Percentiles rank a stretch among this genome's conserved stretches.
Conservation (phyloP, 2,113 vertebrate species). For the Hydropotes inermis region DNA sequence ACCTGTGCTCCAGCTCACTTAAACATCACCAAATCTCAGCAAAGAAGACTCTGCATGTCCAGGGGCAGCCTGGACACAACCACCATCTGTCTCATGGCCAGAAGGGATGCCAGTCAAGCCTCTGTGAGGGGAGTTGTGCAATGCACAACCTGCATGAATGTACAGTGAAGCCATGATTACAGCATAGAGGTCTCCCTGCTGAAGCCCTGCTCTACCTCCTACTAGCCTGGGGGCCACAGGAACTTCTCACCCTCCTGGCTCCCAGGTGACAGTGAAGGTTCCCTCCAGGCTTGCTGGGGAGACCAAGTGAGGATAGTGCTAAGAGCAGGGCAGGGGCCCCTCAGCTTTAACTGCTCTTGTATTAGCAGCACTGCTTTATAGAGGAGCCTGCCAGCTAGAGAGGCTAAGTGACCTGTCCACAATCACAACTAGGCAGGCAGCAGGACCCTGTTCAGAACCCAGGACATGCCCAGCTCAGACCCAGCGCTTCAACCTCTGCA, state of each 20-base stretch:
- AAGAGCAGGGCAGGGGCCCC: neutral
- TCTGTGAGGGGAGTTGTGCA: neutral
- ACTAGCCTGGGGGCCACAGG: neutral
- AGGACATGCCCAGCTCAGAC: neutral
- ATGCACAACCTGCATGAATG: neutral
- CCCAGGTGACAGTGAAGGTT: fast-evolving
- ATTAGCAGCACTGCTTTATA: fast-evolving
- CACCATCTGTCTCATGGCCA: neutral
- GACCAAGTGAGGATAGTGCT: fast-evolving
- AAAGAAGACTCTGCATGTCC: no score
- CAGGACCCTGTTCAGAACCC: neutral
- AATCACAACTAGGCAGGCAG: neutral
- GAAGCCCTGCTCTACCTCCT: neutral
- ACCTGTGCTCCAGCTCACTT: neutral
- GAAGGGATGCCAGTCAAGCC: neutral
- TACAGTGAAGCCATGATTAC: fast-evolving
- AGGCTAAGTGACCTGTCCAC: neutral
- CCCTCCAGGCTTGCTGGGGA: no score
- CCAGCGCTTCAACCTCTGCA: neutral
- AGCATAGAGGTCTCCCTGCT: no score
- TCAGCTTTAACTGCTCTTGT: neutral
- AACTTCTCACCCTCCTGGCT: neutral
- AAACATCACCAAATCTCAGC: neutral
- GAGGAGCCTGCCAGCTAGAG: neutral
- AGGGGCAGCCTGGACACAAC: neutral